A percentile compares a stretch with the other conserved stretches of the same genome.
Evolutionary conservation across 2,797 vertebrate species (phyloP).

Genomic region (Distichodus sexfasciatus): DNA sequence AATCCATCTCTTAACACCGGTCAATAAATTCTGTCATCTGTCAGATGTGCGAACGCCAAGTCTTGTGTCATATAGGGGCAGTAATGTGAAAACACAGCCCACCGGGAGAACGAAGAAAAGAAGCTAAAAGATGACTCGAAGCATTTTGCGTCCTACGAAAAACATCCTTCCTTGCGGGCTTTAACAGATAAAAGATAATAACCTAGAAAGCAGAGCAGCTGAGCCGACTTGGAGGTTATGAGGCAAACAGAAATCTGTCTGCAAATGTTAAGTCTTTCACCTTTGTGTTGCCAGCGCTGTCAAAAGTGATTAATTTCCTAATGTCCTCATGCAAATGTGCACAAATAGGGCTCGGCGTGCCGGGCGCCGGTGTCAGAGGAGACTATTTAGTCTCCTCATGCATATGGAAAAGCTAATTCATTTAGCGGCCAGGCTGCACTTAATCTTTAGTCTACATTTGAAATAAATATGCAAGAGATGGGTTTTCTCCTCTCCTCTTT

Average conservation of each 20-base stretch:
- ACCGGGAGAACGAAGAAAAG: slow-evolving; percentile 8
- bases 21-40: slow-evolving; percentile 63
- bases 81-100: slow-evolving; percentile 29
- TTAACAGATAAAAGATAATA: slow-evolving; percentile 9
- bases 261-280: slow-evolving; percentile 51
- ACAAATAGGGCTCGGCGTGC: slow-evolving; percentile 57
- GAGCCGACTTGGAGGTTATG: slow-evolving; percentile 59
- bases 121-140: background rate
- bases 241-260: slow-evolving; percentile 47
- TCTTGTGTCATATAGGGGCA: slow-evolving; percentile 38
- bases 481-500: slow-evolving; percentile 13
- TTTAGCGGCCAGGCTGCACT: slow-evolving; percentile 67
- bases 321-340: slow-evolving; percentile 72
- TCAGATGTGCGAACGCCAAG: slow-evolving; percentile 44
- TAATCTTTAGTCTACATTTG: slow-evolving; percentile 59
- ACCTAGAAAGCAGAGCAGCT: slow-evolving; percentile 29
- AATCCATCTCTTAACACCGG: slow-evolving; percentile 68
- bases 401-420: slow-evolving; percentile 75
- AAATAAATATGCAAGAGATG: slow-evolving; percentile 51
- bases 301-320: slow-evolving; percentile 75
- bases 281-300: slow-evolving; percentile 60
- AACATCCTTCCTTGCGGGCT: background rate
- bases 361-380: slow-evolving; percentile 66
- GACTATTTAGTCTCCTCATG: slow-evolving; percentile 68
- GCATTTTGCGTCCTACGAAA: background rate